Evolutionary conservation across 1,140 invertebrate species (phyloP), one percentile per base, ranked within the genome.

Genomic region (Drosophila burlai): DNA sequence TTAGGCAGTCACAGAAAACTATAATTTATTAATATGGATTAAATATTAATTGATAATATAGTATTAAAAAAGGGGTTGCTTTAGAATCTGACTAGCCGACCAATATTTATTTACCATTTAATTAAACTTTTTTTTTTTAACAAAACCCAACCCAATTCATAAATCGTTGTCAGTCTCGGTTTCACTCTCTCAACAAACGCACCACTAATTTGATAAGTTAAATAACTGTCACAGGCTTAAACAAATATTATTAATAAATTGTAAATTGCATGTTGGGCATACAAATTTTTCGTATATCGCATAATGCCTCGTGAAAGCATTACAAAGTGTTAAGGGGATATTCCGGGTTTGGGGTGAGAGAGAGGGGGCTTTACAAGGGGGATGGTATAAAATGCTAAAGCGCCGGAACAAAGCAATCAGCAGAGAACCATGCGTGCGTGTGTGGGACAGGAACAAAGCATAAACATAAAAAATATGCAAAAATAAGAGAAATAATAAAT

Each of bases 321-420:
- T 59, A 59, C 62, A 67, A 76, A 76, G 54, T 76, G 74, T 60
- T 60, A 50, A 38, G 57, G 61, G 60, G 57, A 65, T 75, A 58
- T 75, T 65, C 36, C 18, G 8, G 36, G 45, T 50, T 18, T 13
- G 43, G 18, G 9, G 24, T 24, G 24, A 24, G 24, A 4, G 34
- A 13, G 24, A 13, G 50, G 52, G 31, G 24, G 26, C 7, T n/a
- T 40, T 57, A 60, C 9, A n/a, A 46, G 18, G 72, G 68, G 63
- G 49, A 34, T 50, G 69, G 67, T 45, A 50, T 55, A 61, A 65
- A 40, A 52, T 18, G 76, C 71, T 87, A 77, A 87, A 87, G 84
- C 83, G 76, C 83, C 83, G 83, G 84, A 87, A 87, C 83, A 87
- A 83, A 80, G 84, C 83, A 87, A 87, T 87, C 83, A 89, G 80